These are phyloP conservation scores for Malaclemys terrapin DNA, from an alignment of 2,113 vertebrate genomes.

Conservation along the genomic window DNA sequence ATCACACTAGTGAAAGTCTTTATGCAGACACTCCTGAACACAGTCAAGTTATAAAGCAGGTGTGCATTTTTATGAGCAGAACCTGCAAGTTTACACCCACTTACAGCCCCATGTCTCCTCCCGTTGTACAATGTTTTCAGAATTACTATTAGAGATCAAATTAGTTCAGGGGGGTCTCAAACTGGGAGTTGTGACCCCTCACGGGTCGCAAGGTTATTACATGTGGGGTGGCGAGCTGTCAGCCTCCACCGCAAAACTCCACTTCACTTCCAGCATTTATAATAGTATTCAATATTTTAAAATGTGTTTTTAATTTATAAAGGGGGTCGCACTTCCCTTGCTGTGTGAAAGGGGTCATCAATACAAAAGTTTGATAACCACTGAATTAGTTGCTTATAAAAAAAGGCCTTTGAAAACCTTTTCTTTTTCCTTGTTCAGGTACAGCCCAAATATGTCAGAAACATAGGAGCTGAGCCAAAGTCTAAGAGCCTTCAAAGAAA, in stretches of 20 bases:
- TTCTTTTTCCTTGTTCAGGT: fast-evolving
- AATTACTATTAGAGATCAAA: not conserved
- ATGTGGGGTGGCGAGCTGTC: too few relatives aligned
- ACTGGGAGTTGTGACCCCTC: too few relatives aligned
- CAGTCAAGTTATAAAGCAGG: slow-evolving; percentile 19
- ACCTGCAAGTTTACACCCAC: not conserved
- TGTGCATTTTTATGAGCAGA: not conserved
- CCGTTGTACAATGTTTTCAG: not conserved
- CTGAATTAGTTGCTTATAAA: not conserved
- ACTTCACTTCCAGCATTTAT: too few relatives aligned
- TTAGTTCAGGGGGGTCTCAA: not conserved
- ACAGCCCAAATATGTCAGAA: not conserved
- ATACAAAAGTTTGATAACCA: too few relatives aligned
- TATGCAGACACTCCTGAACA: not conserved
- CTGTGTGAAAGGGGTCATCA: too few relatives aligned
- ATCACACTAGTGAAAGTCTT: not conserved
- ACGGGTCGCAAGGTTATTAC: too few relatives aligned
- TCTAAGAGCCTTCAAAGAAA: not conserved
- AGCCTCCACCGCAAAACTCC: too few relatives aligned
- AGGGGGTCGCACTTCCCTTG: too few relatives aligned
- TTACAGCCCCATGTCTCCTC: fast-evolving
- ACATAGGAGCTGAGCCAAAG: not conserved
- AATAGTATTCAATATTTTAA: too few relatives aligned
- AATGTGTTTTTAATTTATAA: too few relatives aligned
- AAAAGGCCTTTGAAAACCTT: fast-evolving